Base-by-base conservation (phyloP, 2,797 vertebrate species). In the Squalus acanthias region DNA sequence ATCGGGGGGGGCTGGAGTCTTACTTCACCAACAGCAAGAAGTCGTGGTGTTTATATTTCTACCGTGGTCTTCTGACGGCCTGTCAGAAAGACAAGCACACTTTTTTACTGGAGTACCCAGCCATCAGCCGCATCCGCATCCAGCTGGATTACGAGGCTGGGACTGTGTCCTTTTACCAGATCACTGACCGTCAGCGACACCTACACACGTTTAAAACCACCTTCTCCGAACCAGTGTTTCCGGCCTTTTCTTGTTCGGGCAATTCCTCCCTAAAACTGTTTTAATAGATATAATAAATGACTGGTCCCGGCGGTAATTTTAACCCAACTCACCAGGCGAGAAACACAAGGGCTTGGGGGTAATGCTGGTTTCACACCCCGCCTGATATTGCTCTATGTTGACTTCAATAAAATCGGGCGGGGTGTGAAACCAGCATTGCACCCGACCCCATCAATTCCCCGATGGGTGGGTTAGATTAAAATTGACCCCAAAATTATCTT, bases 1-100 rank as follows among this genome's bases (percentile, higher is more conserved):
- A 96, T 33, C 97, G 98, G 70, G 97, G 97, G 1, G 97, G 98
- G 67, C 70, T 76, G 72, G 57, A 53, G 20, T 76, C 72, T 12
- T 97, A 97, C 50, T 97, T 98, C 91, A 97, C 97, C 9, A 96
- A 97, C 0, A 96, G 88, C 53, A 97, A 97, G 0, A 85, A 76
- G 70, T 98, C 98, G 24, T 97, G 97, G 87, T 97, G 98, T 26
- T 97, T 98, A 29, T 98, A 97, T 97, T 96, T 98, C 96, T 24
- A 98, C 4, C 97, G 97, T 9, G 96, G 97, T 95, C 97, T 97
- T 2, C 97, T 98, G 0, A 97, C 97, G 57, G 97, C 97, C 96
- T 72, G 60, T 24, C 97, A 98, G 57, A 97, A 98, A 96, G 97
- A 97, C 24, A 97, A 98, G 97, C 97, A 0, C 29, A 39, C 89